Percentiles rank a stretch among this genome's conserved stretches.
These are phyloP conservation scores for Sylvilagus floridanus DNA, from an alignment of 2,797 vertebrate genomes.

Conservation along the genomic window DNA sequence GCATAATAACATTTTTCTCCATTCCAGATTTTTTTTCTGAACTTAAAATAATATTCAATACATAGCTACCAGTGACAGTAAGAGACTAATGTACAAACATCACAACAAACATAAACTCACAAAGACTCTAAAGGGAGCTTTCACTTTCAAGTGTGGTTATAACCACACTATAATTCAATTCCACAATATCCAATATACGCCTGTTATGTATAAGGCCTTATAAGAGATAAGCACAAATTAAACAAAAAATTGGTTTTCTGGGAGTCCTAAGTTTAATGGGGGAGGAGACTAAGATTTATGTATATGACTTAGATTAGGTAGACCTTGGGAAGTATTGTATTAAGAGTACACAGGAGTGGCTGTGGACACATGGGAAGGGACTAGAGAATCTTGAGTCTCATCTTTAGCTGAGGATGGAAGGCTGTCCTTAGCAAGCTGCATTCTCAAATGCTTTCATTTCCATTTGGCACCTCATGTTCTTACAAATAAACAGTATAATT, in stretches of 20 bases:
- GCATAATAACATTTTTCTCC: neutral
- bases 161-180: conserved; percentile 25
- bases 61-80: neutral
- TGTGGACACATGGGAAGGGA: neutral
- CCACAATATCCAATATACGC: neutral
- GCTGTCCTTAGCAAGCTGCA: neutral
- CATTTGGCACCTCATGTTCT: neutral
- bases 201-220: neutral
- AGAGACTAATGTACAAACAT: neutral
- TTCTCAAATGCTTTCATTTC: neutral
- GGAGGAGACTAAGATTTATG: neutral
- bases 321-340: neutral
- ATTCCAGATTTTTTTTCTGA: conserved; percentile 6
- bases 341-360: neutral
- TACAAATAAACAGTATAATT: neutral
- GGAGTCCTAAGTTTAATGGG: neutral
- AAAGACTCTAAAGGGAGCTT: neutral
- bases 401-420: neutral
- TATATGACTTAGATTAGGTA: neutral
- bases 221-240: neutral
- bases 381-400: neutral
- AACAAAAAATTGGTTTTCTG: neutral
- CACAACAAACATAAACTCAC: neutral
- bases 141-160: neutral
- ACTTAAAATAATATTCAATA: conserved; percentile 1